Conservation (phyloP, 92 coral and sea anemone species). For the Pocillopora meandrina region DNA sequence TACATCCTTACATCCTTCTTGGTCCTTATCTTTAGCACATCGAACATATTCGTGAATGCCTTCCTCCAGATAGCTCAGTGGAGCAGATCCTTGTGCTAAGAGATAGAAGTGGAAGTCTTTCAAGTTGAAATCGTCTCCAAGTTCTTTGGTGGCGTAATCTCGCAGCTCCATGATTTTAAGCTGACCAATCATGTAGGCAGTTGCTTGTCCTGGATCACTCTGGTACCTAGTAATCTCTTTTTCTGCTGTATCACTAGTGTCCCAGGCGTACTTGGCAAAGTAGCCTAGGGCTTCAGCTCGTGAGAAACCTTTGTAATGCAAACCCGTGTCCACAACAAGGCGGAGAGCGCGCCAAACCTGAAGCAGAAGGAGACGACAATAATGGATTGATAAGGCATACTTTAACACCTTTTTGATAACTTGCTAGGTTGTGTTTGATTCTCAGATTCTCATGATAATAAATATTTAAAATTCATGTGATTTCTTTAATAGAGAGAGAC, state of each 20-base stretch:
- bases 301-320: slow-evolving; percentile 69
- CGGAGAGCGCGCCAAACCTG: slow-evolving; percentile 93
- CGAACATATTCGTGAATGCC: slow-evolving; percentile 73
- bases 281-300: slow-evolving; percentile 67
- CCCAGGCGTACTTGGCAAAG: slow-evolving; percentile 95
- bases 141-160: slow-evolving; percentile 62
- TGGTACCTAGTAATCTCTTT: slow-evolving; percentile 93
- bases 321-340: slow-evolving; percentile 90
- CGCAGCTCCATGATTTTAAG: slow-evolving; percentile 80
- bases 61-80: slow-evolving; percentile 69
- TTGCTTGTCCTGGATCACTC: slow-evolving; percentile 94
- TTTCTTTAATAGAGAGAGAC: neutral
- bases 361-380: neutral
- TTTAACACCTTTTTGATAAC: neutral
- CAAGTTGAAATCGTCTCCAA: slow-evolving; percentile 64
- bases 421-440: neutral
- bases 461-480: neutral
- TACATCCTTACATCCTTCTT: slow-evolving; percentile 73
- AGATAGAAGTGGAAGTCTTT: slow-evolving; percentile 84
- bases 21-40: slow-evolving; percentile 54
- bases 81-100: slow-evolving; percentile 90
- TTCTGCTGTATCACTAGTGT: slow-evolving; percentile 78
- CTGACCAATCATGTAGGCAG: slow-evolving; percentile 95
- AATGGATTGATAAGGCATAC: neutral
- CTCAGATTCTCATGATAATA: neutral